Percentiles rank a stretch among this genome's conserved stretches.
Conservation (phyloP, 2,888 invertebrate genomes). For the Agonopterix arenella region DNA sequence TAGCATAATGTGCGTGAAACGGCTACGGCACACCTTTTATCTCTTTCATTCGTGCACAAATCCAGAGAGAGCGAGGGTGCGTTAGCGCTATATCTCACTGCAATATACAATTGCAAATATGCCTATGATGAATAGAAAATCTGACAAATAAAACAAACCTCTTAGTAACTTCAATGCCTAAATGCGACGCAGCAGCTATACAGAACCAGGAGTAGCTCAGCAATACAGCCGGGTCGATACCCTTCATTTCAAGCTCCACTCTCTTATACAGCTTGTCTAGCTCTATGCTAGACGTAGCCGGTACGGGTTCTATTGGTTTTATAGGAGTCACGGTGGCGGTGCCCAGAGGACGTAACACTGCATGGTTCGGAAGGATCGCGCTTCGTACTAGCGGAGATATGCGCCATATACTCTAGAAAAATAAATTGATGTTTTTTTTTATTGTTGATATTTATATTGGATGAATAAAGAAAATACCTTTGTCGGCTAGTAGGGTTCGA, state of each 20-base stretch:
- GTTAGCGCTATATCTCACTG: no score
- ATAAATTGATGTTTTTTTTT: neutral
- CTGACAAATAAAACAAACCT: conserved; percentile 67
- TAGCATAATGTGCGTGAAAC: no score
- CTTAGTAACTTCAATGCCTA: conserved; percentile 85
- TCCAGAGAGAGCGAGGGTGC: no score
- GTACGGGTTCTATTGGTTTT: conserved; percentile 32
- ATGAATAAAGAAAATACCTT: neutral
- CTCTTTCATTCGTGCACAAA: no score
- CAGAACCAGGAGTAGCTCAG: conserved; percentile 93
- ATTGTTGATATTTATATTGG: neutral
- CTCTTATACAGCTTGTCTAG: conserved; percentile 88
- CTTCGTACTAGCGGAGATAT: conserved; percentile 32
- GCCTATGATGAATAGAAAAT: no score
- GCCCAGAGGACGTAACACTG: conserved; percentile 32
- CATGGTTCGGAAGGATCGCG: conserved; percentile 23
- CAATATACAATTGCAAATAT: no score
- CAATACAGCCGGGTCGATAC: conserved; percentile 91
- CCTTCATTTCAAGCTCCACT: conserved; percentile 90
- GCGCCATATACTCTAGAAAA: conserved; percentile 47
- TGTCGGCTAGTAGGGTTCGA: neutral
- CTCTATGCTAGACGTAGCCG: conserved; percentile 43
- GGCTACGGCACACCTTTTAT: no score
- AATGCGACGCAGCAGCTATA: conserved; percentile 85
- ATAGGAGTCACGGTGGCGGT: conserved; percentile 27